phyloP scores from a whole-genome alignment of 2,113 vertebrate genomes.

The Nerophis ophidion region DNA sequence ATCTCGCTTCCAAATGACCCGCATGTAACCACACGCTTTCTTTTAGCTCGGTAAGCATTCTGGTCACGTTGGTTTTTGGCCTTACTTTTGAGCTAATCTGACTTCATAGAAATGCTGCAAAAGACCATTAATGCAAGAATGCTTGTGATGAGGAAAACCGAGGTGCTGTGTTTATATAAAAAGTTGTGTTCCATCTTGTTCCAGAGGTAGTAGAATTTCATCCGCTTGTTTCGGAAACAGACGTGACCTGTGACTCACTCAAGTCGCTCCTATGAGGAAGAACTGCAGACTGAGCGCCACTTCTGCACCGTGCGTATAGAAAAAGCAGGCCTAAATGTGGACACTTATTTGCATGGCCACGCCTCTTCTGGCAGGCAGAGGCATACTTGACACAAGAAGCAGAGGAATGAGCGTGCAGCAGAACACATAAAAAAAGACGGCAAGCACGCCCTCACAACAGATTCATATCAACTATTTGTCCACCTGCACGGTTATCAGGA shows the following conservation, averaged over 20 bases:
- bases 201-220: slow-evolving; percentile 42
- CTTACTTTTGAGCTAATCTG: slow-evolving; percentile 23
- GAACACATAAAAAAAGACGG: slow-evolving; percentile 10
- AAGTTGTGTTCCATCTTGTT: slow-evolving; percentile 30
- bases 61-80: slow-evolving; percentile 27
- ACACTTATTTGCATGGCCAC: slow-evolving; percentile 1
- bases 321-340: not conserved
- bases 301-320: slow-evolving; percentile 1
- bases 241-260: slow-evolving; percentile 58
- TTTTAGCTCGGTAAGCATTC: slow-evolving; percentile 9
- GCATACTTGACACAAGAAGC: slow-evolving; percentile 1
- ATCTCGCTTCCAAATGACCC: slow-evolving; percentile 27
- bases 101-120: slow-evolving; percentile 28
- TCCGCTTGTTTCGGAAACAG: slow-evolving; percentile 54
- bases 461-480: slow-evolving; percentile 39
- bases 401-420: not conserved
- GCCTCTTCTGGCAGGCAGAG: not conserved
- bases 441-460: not conserved
- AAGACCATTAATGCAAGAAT: slow-evolving; percentile 34
- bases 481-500: slow-evolving; percentile 56
- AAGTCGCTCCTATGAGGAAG: slow-evolving; percentile 46
- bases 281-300: slow-evolving; percentile 35
- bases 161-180: not conserved
- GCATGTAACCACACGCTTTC: slow-evolving; percentile 12
- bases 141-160: slow-evolving; percentile 29